These are phyloP conservation scores for Watsonalla cultraria DNA, from an alignment of 2,888 invertebrate species.

Conservation along the genomic window DNA sequence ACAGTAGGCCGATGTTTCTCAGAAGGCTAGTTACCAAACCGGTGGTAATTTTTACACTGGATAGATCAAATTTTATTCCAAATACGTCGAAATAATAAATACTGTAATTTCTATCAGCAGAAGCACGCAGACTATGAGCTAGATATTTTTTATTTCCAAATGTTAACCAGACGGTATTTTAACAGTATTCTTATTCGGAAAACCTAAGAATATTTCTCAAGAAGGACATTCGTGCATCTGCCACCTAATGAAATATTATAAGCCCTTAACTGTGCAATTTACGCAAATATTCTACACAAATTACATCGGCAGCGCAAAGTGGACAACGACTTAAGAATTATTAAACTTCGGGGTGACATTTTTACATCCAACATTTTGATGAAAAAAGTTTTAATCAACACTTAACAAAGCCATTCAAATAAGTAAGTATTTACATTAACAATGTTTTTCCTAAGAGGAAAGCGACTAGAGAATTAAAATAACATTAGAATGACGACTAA, in stretches of 20 bases:
- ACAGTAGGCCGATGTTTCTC: too few species aligned
- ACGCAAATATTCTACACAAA: slow-evolving; percentile 2
- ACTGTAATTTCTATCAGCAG: too few species aligned
- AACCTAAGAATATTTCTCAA: too few species aligned
- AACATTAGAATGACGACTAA: slow-evolving; percentile 30
- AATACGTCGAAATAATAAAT: too few species aligned
- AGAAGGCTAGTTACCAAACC: too few species aligned
- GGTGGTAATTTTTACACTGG: too few species aligned
- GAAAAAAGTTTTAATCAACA: slow-evolving; percentile 41
- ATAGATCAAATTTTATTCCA: too few species aligned
- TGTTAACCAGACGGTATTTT: too few species aligned
- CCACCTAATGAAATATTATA: neutral
- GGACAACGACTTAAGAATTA: slow-evolving; percentile 20
- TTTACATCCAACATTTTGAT: slow-evolving; percentile 40
- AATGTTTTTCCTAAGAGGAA: slow-evolving; percentile 13
- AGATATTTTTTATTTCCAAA: too few species aligned
- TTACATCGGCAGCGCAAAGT: slow-evolving; percentile 12
- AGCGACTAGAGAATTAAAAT: slow-evolving; percentile 1
- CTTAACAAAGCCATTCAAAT: slow-evolving; percentile 38
- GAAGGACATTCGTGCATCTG: neutral
- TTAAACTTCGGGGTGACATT: slow-evolving; percentile 32
- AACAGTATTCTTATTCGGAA: too few species aligned
- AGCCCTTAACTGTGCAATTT: slow-evolving; percentile 1
- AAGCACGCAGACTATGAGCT: too few species aligned
- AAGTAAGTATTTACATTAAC: slow-evolving; percentile 29